Base-by-base conservation (phyloP, 2,113 vertebrate species). In the Melanerpes aurifrons region DNA sequence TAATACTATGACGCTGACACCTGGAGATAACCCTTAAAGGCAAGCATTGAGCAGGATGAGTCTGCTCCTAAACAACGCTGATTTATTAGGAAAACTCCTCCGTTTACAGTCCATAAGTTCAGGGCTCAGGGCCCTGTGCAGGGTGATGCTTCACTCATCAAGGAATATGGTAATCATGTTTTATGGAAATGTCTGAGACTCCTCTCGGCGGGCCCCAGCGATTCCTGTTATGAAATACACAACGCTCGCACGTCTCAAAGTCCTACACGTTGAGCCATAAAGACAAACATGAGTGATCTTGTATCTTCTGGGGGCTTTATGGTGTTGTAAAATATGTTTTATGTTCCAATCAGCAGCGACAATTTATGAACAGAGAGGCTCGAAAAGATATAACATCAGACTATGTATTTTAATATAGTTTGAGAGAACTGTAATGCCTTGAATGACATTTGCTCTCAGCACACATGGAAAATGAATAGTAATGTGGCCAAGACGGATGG, bases 211-310 rank as follows among this genome's bases (percentile, higher is more conserved):
- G 71, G 83, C 83, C 82, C 63, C 81, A 87, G 69, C 59, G 48
- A 20, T 53, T 80, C 62, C 89, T 79, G 76, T 78, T 83, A 63
- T 95, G 94, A 94, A 96, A 95, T 90, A 93, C 92, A 93, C 91
- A 85, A 94, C 32, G 79, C 74, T 93, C 94, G 94, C 40, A 12
- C 35, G 7, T 92, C 92, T 62, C 67, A 0, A 96, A 95, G 94
- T 96, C 92, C 92, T 94, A 92, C 91, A 86, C 93, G 79, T 81
- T 50, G 91, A 97, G 92, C 93, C 87, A 94, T 97, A 97, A 97
- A 97, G 96, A 92, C 96, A 97, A 97, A 97, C 92, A 95, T 96
- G 95, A 97, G 94, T 95, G 96, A 96, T 97, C 93, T 96, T 97
- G 95, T 95, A 92, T 96, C 95, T 97, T 97, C 95, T 94, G 91